phyloP scores from a whole-genome alignment of 2,888 invertebrate species.

The Sphaerophoria taeniata region DNA sequence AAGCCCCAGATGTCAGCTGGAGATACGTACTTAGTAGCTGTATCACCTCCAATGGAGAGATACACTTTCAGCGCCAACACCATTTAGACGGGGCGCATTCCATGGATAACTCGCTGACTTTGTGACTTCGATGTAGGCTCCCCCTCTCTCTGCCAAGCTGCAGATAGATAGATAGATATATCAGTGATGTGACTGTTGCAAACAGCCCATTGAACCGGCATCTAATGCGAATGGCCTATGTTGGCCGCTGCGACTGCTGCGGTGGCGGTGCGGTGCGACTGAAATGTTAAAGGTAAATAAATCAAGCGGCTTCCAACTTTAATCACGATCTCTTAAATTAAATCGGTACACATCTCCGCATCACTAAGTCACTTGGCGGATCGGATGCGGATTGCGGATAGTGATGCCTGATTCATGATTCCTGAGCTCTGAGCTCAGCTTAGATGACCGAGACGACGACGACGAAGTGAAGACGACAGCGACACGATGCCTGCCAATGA shows the following conservation, averaged over 20 bases:
- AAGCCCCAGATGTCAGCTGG: conserved; percentile 72
- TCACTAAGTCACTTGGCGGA: conserved; percentile 71
- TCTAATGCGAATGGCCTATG: conserved; percentile 75
- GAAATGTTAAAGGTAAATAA: conserved; percentile 74
- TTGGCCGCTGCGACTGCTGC: conserved; percentile 44
- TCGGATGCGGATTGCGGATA: conserved; percentile 69
- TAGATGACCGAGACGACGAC: conserved; percentile 51
- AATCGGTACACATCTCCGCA: conserved; percentile 73
- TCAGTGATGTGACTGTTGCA: conserved; percentile 24
- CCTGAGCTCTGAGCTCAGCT: conserved; percentile 26
- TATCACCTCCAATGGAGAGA: conserved; percentile 62
- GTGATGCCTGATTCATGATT: conserved; percentile 64
- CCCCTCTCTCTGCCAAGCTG: background rate
- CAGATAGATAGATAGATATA: background rate
- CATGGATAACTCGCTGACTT: conserved; percentile 52
- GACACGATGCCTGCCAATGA: conserved; percentile 72
- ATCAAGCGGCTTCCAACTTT: conserved; percentile 76
- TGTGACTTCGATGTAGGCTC: conserved; percentile 11
- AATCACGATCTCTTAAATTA: conserved; percentile 76
- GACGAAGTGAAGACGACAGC: conserved; percentile 55
- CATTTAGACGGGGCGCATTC: conserved; percentile 70
- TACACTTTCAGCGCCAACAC: conserved; percentile 74
- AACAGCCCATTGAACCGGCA: conserved; percentile 67
- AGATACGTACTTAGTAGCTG: conserved; percentile 74
- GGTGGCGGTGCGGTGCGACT: conserved; percentile 8